Evolutionary conservation across 2,797 vertebrate genomes (phyloP).

Genomic region (Heliangelus exortis): DNA sequence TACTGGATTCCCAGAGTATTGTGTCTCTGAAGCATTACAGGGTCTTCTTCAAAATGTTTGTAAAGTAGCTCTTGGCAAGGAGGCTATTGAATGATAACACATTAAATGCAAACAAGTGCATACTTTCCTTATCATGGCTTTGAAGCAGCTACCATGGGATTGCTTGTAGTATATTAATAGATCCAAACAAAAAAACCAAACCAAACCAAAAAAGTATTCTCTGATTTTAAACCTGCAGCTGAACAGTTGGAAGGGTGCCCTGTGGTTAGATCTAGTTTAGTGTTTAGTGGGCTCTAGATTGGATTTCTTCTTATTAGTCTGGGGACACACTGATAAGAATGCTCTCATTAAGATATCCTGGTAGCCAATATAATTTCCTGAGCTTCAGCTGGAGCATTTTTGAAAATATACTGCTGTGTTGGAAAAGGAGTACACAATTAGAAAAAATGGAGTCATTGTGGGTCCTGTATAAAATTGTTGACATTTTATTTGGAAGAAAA

Average conservation of each 20-base stretch:
- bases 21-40: neutral
- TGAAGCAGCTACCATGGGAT: slow-evolving; percentile 15
- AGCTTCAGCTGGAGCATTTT: slow-evolving; percentile 11
- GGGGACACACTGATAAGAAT: slow-evolving; percentile 72
- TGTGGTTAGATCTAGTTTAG: slow-evolving; percentile 73
- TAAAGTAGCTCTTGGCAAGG: slow-evolving; percentile 3
- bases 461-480: neutral
- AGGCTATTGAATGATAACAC: neutral
- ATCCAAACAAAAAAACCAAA: neutral
- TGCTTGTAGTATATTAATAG: slow-evolving; percentile 42
- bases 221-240: slow-evolving; percentile 63
- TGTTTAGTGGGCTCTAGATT: slow-evolving; percentile 65
- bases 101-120: slow-evolving; percentile 9
- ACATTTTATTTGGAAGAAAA: neutral
- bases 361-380: slow-evolving; percentile 66
- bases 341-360: slow-evolving; percentile 68
- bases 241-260: slow-evolving; percentile 60
- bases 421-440: neutral
- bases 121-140: neutral
- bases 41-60: neutral
- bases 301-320: slow-evolving; percentile 77
- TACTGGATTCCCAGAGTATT: neutral
- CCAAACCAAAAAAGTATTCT: neutral
- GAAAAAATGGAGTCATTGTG: neutral
- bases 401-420: neutral